Evolutionary conservation across 2,797 vertebrate genomes (phyloP).

Genomic region (Lophius americanus): DNA sequence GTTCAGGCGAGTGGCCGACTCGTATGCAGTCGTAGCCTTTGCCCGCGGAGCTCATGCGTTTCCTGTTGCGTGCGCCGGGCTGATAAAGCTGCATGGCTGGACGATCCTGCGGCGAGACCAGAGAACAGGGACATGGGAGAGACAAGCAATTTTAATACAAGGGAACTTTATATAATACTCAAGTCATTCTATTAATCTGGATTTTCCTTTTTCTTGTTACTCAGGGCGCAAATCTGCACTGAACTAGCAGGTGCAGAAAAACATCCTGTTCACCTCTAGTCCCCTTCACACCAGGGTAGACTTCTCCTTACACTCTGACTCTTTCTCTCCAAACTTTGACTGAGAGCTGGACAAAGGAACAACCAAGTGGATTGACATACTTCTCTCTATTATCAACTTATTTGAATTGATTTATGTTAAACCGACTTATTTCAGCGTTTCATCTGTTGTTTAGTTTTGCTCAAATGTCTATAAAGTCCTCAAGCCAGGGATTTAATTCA

Average conservation of each 20-base stretch:
- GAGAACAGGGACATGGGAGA: constrained; percentile 63
- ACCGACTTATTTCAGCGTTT: not conserved
- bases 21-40: constrained; percentile 84
- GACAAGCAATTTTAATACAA: constrained; percentile 25
- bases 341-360: not conserved
- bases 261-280: too few species aligned
- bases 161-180: too few species aligned
- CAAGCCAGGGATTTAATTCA: too few species aligned
- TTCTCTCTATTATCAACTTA: too few species aligned
- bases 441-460: not conserved
- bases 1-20: constrained; percentile 77
- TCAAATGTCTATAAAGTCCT: too few species aligned
- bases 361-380: not conserved
- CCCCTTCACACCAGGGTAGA: too few species aligned
- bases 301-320: too few species aligned
- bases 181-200: not conserved
- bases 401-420: not conserved
- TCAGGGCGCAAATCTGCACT: not conserved
- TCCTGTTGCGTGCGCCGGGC: constrained; percentile 88
- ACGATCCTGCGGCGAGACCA: constrained; percentile 85
- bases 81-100: constrained; percentile 95
- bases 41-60: constrained; percentile 82
- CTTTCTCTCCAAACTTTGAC: not conserved
- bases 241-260: not conserved
- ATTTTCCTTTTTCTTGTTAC: not conserved